Conservation (phyloP, 2,888 invertebrate species). For the Fissipunctia ypsillon region DNA sequence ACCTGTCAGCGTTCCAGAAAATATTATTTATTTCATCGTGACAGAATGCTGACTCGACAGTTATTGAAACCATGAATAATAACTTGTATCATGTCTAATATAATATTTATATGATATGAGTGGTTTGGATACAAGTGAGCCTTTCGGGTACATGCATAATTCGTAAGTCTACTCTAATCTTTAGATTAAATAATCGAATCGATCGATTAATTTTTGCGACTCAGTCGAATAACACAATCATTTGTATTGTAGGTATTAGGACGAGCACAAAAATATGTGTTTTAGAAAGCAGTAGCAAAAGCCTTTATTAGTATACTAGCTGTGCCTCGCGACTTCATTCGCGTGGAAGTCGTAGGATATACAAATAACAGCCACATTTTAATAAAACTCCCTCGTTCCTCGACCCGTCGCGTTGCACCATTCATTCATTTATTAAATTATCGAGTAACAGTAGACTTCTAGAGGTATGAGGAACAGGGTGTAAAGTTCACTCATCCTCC, state of each 20-base stretch:
- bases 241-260: no score
- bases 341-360: no score
- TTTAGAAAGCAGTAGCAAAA: background rate
- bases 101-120: background rate
- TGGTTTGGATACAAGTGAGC: background rate
- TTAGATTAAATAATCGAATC: no score
- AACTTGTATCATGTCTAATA: background rate
- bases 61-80: background rate
- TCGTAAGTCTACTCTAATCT: background rate
- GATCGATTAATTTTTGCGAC: no score
- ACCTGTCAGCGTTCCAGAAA: background rate
- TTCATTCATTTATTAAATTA: no score
- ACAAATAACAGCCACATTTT: no score
- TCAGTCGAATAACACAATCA: slow-evolving; percentile 2
- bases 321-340: no score
- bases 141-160: background rate
- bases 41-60: slow-evolving; percentile 9
- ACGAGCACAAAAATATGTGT: background rate
- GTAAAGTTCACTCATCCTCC: no score
- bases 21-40: background rate
- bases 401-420: no score
- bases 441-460: no score
- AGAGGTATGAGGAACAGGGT: no score
- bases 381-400: no score
- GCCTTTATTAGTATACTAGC: background rate